Percentiles rank a stretch among this genome's conserved stretches.
These are phyloP conservation scores for Gasterosteus aculeatus DNA, from an alignment of 2,113 vertebrate genomes.

Conservation along the genomic window DNA sequence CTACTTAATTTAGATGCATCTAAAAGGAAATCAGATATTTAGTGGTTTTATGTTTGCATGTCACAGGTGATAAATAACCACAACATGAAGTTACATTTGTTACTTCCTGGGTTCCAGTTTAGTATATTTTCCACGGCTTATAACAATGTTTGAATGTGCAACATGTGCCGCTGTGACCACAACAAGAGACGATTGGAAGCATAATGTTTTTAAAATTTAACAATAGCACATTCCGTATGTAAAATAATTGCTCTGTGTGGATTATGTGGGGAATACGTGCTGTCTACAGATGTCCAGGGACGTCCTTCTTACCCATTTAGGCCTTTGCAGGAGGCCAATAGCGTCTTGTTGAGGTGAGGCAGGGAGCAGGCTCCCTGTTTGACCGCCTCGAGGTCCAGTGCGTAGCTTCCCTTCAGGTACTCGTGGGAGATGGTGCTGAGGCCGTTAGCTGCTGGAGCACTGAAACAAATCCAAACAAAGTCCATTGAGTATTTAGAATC, in stretches of 20 bases:
- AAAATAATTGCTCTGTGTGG: constrained; percentile 5
- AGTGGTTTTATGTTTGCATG: background rate
- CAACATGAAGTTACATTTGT: background rate
- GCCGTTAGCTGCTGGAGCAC: constrained; percentile 85
- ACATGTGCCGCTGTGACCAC: constrained; percentile 9
- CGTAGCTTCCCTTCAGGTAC: constrained; percentile 95
- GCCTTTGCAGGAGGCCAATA: constrained; percentile 90
- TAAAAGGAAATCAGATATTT: background rate
- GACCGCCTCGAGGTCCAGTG: constrained; percentile 92
- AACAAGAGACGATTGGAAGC: constrained; percentile 14
- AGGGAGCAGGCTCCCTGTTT: constrained; percentile 88
- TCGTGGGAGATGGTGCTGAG: constrained; percentile 92
- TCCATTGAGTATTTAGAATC: background rate
- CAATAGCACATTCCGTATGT: background rate
- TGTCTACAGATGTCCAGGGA: background rate
- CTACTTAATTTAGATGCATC: background rate
- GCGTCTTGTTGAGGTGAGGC: constrained; percentile 93
- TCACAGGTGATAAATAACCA: background rate
- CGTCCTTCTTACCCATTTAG: constrained; percentile 86
- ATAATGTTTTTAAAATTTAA: background rate
- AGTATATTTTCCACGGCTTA: background rate
- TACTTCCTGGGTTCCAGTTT: background rate
- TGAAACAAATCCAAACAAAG: constrained; percentile 36
- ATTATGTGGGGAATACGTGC: background rate
- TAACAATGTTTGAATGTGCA: constrained; percentile 10